Percentiles rank a stretch among this genome's conserved stretches.
Conservation (phyloP, 2,888 invertebrate genomes). For the Drosophila stalkeri region DNA sequence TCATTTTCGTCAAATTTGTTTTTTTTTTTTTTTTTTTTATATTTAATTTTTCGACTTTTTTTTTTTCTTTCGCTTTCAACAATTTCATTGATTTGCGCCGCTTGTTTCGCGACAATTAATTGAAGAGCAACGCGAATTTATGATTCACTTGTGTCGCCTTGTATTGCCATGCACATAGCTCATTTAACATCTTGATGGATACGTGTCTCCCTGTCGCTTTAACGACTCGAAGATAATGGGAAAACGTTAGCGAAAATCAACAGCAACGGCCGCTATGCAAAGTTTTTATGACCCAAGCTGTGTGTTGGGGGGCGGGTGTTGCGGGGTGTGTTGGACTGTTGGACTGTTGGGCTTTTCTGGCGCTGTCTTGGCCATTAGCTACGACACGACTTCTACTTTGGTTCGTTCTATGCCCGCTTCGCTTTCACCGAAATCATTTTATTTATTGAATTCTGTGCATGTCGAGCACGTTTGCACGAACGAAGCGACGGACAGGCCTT, state of each 20-base stretch:
- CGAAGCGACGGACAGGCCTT: constrained; percentile 25
- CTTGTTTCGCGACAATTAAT: constrained; percentile 30
- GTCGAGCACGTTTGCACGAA: constrained; percentile 78
- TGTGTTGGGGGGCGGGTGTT: background rate
- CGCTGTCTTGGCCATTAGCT: constrained; percentile 60
- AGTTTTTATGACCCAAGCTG: constrained; percentile 9
- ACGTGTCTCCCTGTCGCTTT: constrained; percentile 15
- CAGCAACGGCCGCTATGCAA: constrained; percentile 35
- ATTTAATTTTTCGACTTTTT: background rate
- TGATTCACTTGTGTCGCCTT: constrained; percentile 8
- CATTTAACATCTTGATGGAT: constrained; percentile 8
- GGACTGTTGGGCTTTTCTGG: constrained; percentile 10
- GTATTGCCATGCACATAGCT: constrained; percentile 8
- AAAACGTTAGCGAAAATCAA: constrained; percentile 28
- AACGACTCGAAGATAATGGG: constrained; percentile 42
- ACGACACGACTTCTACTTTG: constrained; percentile 61
- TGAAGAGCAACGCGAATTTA: constrained; percentile 14
- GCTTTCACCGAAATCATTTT: constrained; percentile 78
- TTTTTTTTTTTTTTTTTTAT: background rate
- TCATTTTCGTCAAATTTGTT: constrained; percentile 33
- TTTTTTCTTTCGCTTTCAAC: constrained; percentile 14
- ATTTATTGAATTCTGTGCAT: constrained; percentile 78
- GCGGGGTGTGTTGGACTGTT: background rate
- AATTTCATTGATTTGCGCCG: constrained; percentile 21
- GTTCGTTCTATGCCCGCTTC: constrained; percentile 57